Evolutionary conservation across 2,797 vertebrate species (phyloP), one percentile per base, ranked within the genome.

Genomic region (Adrianichthys oophorus): DNA sequence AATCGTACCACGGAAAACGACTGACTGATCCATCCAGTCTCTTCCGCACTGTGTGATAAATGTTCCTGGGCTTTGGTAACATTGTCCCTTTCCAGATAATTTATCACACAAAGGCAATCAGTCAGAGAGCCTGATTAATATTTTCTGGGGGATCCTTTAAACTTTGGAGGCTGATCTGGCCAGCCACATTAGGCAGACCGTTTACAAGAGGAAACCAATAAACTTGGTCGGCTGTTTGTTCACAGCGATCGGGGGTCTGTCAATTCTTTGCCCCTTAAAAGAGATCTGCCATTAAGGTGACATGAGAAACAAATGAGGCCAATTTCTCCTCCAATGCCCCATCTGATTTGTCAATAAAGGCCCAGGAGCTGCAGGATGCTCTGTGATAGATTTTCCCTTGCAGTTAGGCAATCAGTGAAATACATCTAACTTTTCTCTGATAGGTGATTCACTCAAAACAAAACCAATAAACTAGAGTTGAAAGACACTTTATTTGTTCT

Each of bases 271-370:
- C 84, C 90, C 83, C 87, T 85, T 87, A 89, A 88, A 92, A 71
- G 65, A 74, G 72, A 83, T 85, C 87, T 93, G 90, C 87, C 90
- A 91, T 92, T 91, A 92, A 85, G 85, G 90, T 85, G 89, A 89
- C 87, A 87, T 72, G 88, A 91, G 85, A 92, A 93, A 94, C 90
- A 91, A 94, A 92, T 87, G 90, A 92, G 91, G 88, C 88, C 92
- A 90, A 89, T 95, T 93, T 93, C 88, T 89, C 86, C 88, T 78
- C 87, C 85, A 88, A 89, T 91, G 83, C 92, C 91, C 89, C 85
- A 83, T 88, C 90, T 90, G 89, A 91, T 92, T 90, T 87, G 89
- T 92, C 91, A 92, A 91, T 92, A 94, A 91, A 78, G 77, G 69
- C 86, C 89, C 85, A 70, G 87, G 86, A 80, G 84, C 86, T 73